A percentile compares a stretch with the other conserved stretches of the same genome.
Evolutionary conservation across 2,888 invertebrate species (phyloP).

Genomic region (Cantharis nigra): DNA sequence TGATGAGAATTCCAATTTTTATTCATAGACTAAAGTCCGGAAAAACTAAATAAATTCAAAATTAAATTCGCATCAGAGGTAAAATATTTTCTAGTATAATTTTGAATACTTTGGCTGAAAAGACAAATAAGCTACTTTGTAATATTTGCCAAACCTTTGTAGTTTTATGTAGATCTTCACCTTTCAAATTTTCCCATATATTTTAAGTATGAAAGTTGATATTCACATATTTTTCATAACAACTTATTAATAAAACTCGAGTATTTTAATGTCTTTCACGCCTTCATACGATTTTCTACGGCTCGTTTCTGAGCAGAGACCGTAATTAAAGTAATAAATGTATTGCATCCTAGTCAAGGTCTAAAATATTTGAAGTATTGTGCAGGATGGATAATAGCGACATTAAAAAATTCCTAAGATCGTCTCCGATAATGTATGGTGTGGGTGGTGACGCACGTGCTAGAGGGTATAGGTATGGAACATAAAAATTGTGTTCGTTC

Average conservation of each 20-base stretch:
- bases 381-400: conserved; percentile 45
- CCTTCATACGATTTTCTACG: conserved; percentile 1
- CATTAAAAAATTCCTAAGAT: conserved; percentile 54
- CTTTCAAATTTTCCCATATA: not conserved
- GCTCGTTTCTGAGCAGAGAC: conserved; percentile 10
- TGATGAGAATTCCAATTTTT: not conserved
- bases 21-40: not conserved
- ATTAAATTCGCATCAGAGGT: not conserved
- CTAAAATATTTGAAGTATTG: conserved; percentile 23
- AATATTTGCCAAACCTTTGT: not conserved
- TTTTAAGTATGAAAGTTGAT: not conserved
- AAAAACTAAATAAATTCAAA: not conserved
- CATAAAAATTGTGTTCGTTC: not conserved
- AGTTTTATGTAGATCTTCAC: not conserved
- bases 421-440: conserved; percentile 45
- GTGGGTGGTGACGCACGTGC: conserved; percentile 50
- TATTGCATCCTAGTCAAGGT: conserved; percentile 11
- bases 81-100: not conserved
- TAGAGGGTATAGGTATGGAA: conserved; percentile 36
- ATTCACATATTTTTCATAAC: not conserved
- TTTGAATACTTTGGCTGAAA: not conserved
- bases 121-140: not conserved
- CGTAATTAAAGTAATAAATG: conserved; percentile 9
- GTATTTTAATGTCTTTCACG: conserved; percentile 4
- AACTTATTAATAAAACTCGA: not conserved